These are phyloP conservation scores for Nezara viridula DNA, from an alignment of 2,888 invertebrate species.

Conservation along the genomic window DNA sequence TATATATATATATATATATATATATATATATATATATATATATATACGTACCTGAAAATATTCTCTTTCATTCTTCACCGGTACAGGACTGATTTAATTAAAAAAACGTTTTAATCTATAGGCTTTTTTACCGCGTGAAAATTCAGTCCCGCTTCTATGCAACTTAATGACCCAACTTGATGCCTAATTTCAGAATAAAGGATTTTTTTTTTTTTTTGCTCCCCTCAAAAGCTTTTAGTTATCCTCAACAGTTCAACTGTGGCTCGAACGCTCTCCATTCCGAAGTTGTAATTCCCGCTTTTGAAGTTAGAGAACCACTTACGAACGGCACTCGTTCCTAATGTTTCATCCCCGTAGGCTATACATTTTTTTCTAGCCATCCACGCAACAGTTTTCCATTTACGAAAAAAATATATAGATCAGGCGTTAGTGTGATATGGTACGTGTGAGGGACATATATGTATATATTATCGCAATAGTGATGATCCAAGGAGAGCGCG, in stretches of 20 bases:
- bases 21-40: too few relatives aligned
- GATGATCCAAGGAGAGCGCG: too few relatives aligned
- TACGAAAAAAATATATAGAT: neutral
- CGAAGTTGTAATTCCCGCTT: neutral
- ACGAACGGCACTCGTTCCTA: neutral
- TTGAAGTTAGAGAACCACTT: neutral
- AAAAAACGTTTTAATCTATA: too few relatives aligned
- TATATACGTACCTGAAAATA: too few relatives aligned
- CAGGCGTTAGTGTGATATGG: neutral
- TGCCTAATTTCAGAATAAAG: neutral
- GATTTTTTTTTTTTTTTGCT: neutral
- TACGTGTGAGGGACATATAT: neutral
- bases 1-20: too few relatives aligned
- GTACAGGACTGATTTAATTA: too few relatives aligned
- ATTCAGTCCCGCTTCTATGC: neutral
- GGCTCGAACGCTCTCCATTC: neutral
- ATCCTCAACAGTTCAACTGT: neutral
- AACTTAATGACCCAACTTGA: neutral
- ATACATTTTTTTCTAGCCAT: neutral
- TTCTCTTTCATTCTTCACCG: too few relatives aligned
- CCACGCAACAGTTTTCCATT: neutral
- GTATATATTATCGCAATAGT: too few relatives aligned
- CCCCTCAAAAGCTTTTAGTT: neutral
- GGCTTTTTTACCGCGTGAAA: neutral
- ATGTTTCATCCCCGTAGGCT: neutral